A percentile compares a stretch with the other conserved stretches of the same genome.
phyloP scores from a whole-genome alignment of 2,888 invertebrate species.

The Dioctria linearis region DNA sequence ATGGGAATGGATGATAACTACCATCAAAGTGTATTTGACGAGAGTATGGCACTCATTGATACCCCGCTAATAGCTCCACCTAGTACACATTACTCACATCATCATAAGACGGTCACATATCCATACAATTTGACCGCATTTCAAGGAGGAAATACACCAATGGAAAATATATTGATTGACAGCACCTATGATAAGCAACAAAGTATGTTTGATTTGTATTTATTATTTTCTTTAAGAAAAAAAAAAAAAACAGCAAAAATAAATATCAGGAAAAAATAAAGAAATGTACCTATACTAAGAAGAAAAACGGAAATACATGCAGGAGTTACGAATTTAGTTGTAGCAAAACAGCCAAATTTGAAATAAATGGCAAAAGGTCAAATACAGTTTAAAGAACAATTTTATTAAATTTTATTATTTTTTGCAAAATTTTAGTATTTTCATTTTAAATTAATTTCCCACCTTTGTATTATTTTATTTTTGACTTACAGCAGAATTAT shows the following conservation, averaged over 20 bases:
- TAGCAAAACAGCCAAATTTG: not conserved
- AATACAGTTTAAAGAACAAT: constrained; percentile 19
- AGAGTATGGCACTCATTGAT: constrained; percentile 71
- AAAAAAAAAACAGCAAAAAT: constrained; percentile 23
- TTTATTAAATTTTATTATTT: not conserved
- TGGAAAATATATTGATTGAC: constrained; percentile 61
- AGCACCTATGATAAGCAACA: constrained; percentile 69
- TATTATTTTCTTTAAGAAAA: constrained; percentile 1
- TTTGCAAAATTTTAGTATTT: constrained; percentile 7
- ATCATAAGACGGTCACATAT: constrained; percentile 67
- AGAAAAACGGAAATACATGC: constrained; percentile 4
- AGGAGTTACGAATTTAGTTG: not conserved
- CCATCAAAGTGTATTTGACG: constrained; percentile 71
- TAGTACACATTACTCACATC: constrained; percentile 68
- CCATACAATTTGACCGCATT: constrained; percentile 71
- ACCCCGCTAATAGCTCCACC: constrained; percentile 69
- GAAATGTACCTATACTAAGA: not conserved
- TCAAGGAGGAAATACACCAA: constrained; percentile 66
- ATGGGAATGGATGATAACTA: constrained; percentile 72
- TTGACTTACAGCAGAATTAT: not conserved
- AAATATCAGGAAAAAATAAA: constrained; percentile 12
- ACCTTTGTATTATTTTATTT: not conserved
- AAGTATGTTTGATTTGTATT: constrained; percentile 67
- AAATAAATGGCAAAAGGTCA: constrained; percentile 5
- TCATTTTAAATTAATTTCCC: not conserved